These are phyloP conservation scores for Sciurus niger DNA, from an alignment of 2,113 vertebrate genomes.

Conservation along the genomic window DNA sequence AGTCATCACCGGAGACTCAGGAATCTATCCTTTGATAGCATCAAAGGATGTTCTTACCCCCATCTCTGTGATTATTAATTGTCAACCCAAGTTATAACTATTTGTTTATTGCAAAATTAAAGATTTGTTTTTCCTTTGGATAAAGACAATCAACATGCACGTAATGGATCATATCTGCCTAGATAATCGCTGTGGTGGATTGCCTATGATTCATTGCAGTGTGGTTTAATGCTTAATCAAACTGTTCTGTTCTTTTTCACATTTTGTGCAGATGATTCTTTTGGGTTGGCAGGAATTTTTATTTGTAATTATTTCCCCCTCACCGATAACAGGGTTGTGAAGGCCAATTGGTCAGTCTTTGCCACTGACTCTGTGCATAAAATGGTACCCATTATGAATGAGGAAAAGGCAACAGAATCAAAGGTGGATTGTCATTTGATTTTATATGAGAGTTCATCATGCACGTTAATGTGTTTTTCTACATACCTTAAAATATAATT, in stretches of 20 bases:
- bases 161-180: not conserved
- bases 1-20: too few species aligned
- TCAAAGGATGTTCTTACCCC: fast-evolving
- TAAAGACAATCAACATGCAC: not conserved
- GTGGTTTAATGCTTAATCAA: not conserved
- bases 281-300: not conserved
- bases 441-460: not conserved
- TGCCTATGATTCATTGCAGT: not conserved
- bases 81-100: not conserved
- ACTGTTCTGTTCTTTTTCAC: not conserved
- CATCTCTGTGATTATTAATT: too few species aligned
- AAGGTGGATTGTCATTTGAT: not conserved
- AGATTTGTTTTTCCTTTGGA: not conserved
- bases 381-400: not conserved
- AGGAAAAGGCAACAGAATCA: not conserved
- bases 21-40: too few species aligned
- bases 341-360: not conserved
- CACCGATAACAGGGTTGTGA: not conserved
- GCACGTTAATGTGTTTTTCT: not conserved
- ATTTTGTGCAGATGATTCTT: not conserved
- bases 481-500: not conserved
- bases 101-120: not conserved
- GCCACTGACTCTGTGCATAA: not conserved
- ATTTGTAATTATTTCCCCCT: conserved; percentile 12
- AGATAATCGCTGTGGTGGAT: not conserved